Evolutionary conservation across 2,888 invertebrate genomes (phyloP).

Genomic region (Lymantria monacha): DNA sequence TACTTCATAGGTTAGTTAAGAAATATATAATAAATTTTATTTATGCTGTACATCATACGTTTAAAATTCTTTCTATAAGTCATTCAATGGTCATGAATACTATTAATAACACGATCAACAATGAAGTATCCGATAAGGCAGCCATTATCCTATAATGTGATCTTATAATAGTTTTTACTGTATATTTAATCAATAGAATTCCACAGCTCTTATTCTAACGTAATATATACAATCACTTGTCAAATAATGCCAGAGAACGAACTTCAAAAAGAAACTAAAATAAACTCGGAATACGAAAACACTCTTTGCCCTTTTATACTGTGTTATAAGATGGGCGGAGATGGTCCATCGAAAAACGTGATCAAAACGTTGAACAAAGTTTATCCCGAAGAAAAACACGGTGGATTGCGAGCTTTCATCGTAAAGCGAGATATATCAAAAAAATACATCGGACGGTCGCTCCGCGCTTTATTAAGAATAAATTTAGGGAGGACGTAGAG

Average conservation of each 20-base stretch:
- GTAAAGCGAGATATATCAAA: constrained; percentile 76
- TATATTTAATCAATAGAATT: no score
- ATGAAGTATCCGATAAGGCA: no score
- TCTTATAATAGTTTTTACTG: no score
- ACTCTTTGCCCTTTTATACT: constrained; percentile 8
- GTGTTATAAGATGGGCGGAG: constrained; percentile 14
- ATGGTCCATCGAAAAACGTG: constrained; percentile 34
- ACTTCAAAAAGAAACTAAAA: constrained; percentile 10
- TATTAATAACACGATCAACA: no score
- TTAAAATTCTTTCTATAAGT: no score
- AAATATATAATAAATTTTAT: no score
- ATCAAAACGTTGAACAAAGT: constrained; percentile 39
- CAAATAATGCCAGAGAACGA: neutral
- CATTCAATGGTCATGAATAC: no score
- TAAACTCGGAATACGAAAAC: constrained; percentile 23
- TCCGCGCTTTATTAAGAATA: constrained; percentile 80
- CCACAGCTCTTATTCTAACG: no score
- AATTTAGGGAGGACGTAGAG: constrained; percentile 69
- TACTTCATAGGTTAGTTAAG: no score
- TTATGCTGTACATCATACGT: no score
- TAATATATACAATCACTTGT: no score
- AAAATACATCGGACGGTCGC: constrained; percentile 71
- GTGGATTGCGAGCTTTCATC: constrained; percentile 58
- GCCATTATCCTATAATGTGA: no score
- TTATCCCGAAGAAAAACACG: constrained; percentile 58